Conservation (phyloP, 2,113 vertebrate species). For the Ivindomyrus marchei region DNA sequence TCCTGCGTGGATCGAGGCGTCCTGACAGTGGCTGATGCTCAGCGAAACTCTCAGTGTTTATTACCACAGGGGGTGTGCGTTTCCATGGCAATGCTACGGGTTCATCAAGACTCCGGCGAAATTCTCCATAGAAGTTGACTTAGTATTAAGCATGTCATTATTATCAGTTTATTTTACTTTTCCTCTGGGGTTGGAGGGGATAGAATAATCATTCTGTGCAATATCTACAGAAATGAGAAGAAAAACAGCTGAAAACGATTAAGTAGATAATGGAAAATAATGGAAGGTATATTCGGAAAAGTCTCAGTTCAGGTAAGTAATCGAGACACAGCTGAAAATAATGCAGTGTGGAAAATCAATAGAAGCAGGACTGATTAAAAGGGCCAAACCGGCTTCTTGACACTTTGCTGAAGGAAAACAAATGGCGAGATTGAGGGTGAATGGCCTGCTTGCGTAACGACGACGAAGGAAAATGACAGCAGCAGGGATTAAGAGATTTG, state of each 20-base stretch:
- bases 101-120: conserved; percentile 30
- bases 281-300: background rate
- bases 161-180: conserved; percentile 23
- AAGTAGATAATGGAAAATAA: conserved; percentile 7
- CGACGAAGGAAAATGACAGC: background rate
- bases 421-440: background rate
- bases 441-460: background rate
- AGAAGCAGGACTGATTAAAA: background rate
- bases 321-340: conserved; percentile 3
- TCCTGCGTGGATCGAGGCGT: background rate
- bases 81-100: conserved; percentile 32
- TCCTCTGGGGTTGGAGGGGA: conserved; percentile 12
- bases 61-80: conserved; percentile 35
- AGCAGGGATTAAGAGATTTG: background rate
- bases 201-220: background rate
- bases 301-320: background rate
- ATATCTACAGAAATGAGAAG: background rate
- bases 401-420: background rate
- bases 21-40: conserved; percentile 9
- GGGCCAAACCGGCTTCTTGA: background rate
- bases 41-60: conserved; percentile 22
- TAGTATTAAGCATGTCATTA: conserved; percentile 26
- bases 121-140: conserved; percentile 31
- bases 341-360: background rate
- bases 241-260: background rate